phyloP scores from a whole-genome alignment of 92 coral and sea anemone genomes.

The Montipora capitata region DNA sequence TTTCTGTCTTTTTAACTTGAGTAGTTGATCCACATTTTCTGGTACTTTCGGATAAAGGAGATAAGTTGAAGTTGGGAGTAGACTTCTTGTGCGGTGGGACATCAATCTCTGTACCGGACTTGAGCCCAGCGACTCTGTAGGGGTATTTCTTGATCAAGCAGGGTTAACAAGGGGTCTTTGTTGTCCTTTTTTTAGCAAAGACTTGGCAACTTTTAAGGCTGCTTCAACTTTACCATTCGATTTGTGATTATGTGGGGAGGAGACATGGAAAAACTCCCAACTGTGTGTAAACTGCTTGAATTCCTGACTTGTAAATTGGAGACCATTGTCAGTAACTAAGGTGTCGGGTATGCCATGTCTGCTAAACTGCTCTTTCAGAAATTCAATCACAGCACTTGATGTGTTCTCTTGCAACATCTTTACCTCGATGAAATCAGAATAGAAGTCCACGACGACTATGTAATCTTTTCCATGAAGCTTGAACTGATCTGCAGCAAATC shows the following conservation, averaged over 20 bases:
- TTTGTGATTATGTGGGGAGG: constrained; percentile 73
- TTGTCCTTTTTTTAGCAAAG: too few species aligned
- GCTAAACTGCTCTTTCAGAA: constrained; percentile 52
- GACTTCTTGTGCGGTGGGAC: too few species aligned
- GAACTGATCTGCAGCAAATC: too few species aligned
- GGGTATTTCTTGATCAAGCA: constrained; percentile 27
- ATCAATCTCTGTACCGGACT: constrained; percentile 34
- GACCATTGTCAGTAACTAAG: constrained; percentile 49
- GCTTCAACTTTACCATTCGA: too few species aligned
- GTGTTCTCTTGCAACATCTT: too few species aligned
- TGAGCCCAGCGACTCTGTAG: constrained; percentile 16
- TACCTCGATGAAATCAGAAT: too few species aligned
- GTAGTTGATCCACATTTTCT: too few species aligned
- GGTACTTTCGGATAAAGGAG: constrained; percentile 25
- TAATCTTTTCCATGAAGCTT: too few species aligned
- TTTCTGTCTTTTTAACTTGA: constrained; percentile 13
- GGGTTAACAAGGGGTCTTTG: constrained; percentile 10
- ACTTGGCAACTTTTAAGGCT: constrained; percentile 39
- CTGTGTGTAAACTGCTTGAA: too few species aligned
- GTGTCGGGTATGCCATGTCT: constrained; percentile 56
- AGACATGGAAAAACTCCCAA: constrained; percentile 64
- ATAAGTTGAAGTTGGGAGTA: not conserved
- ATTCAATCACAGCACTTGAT: constrained; percentile 32
- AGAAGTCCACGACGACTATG: too few species aligned
- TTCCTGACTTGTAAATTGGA: constrained; percentile 43